Base-by-base conservation (phyloP, 2,888 invertebrate genomes). In the Leptopilina syphax region DNA sequence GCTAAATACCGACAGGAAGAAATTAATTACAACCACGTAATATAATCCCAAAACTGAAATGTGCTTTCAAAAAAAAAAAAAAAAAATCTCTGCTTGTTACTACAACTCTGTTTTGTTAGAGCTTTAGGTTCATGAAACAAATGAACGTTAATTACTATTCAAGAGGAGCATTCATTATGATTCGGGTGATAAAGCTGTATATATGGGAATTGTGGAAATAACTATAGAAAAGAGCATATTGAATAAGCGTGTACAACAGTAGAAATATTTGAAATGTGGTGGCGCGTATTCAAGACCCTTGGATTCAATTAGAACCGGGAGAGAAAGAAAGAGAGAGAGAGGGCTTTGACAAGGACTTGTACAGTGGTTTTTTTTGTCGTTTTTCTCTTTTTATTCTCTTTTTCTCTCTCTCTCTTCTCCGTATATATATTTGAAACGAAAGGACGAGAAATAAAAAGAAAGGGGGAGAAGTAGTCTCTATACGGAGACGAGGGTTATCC, bases 391-490 rank as follows among this genome's bases (percentile, higher is more conserved):
- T 73, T 34, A 34, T 18, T 57, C 50, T 50, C 34, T 3, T 34
- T 34, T 4, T 50, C 50, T 50, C 50, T 50, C 50, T 34, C 50
- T 50, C 12, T 50, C 50, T 4, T 1, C 34, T 47, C 8, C 47
- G 47, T 7, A 9, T 47, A 7, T 47, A 50, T 50, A 50, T 50
- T 57, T 34, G 54, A 54, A 73, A 57, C 10, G 73, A n/a, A 73
- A 73, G n/a, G 76, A 76, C 41, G 34, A 78, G 54, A 78, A 27
- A 78, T 60, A 60, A 12, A 77, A 65, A 24, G 60, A 77, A 65
- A 24, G 60, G 54, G 34, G 66, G 54, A 44, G 78, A 18, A 34
- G 34, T 34, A 77, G 70, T 54, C 77, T 70, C 77, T 47, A 41
- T 47, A 41, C 54, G 73, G 77, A 47, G 65, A 77, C 47, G 65